A percentile compares a stretch with the other conserved stretches of the same genome.
These are phyloP conservation scores for Monopis laevigella DNA, from an alignment of 2,888 invertebrate species.

Conservation along the genomic window DNA sequence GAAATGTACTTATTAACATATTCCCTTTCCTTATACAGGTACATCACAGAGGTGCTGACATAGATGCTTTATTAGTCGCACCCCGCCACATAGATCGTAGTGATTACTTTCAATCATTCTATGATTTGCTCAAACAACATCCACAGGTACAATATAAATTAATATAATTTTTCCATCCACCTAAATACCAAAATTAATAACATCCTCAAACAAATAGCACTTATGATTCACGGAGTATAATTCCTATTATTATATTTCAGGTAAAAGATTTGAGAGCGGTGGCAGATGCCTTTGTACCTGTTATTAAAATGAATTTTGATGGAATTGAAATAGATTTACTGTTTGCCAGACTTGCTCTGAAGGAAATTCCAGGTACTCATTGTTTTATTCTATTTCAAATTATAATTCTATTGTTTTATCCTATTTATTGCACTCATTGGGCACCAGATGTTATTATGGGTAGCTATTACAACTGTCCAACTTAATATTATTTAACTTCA, in stretches of 20 bases:
- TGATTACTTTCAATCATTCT: slow-evolving; percentile 97
- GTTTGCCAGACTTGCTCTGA: slow-evolving; percentile 94
- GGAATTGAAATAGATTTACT: slow-evolving; percentile 99
- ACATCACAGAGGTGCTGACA: slow-evolving; percentile 97
- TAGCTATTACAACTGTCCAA: too few species aligned
- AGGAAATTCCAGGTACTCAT: slow-evolving; percentile 96
- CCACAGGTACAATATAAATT: too few species aligned
- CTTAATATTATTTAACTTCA: too few species aligned
- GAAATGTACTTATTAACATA: too few species aligned
- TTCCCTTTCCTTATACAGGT: slow-evolving; percentile 64
- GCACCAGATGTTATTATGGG: too few species aligned
- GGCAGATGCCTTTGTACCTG: slow-evolving; percentile 98
- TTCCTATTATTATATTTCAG: slow-evolving; percentile 55
- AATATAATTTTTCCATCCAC: too few species aligned
- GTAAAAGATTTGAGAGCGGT: slow-evolving; percentile 73
- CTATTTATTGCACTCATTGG: too few species aligned
- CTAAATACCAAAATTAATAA: too few species aligned
- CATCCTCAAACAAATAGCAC: too few species aligned
- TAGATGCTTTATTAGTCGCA: slow-evolving; percentile 97
- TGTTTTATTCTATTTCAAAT: too few species aligned
- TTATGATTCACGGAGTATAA: too few species aligned
- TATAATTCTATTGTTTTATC: too few species aligned
- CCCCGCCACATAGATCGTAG: slow-evolving; percentile 93
- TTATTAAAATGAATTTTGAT: slow-evolving; percentile 99
- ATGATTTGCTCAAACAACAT: slow-evolving; percentile 87